Percentiles rank a stretch among this genome's conserved stretches.
phyloP scores from a whole-genome alignment of 2,888 invertebrate genomes.

The Andrena fulva region DNA sequence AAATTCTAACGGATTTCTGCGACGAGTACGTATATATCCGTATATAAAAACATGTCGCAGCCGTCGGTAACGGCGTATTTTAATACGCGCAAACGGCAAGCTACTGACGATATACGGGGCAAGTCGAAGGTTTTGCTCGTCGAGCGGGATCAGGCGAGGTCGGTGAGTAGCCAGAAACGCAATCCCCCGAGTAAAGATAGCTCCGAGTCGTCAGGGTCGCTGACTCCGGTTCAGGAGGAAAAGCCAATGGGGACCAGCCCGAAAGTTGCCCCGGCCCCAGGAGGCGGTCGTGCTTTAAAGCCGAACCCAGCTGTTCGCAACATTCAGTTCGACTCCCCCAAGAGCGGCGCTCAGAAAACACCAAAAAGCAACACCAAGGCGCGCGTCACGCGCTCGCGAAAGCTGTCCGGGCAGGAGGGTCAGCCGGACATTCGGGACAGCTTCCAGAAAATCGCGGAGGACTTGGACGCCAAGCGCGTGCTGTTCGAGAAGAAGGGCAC shows the following conservation, averaged over 20 bases:
- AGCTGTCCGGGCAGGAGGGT: slow-evolving; percentile 70
- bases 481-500: slow-evolving; percentile 80
- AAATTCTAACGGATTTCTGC: slow-evolving; percentile 49
- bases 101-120: slow-evolving; percentile 88
- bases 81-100: slow-evolving; percentile 91
- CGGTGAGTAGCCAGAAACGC: slow-evolving; percentile 46
- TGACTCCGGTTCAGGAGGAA: slow-evolving; percentile 60
- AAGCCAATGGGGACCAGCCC: slow-evolving; percentile 59
- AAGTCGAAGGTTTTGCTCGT: slow-evolving; percentile 84
- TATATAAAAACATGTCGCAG: slow-evolving; percentile 89
- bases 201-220: slow-evolving; percentile 24
- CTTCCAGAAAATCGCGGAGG: slow-evolving; percentile 73
- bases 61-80: slow-evolving; percentile 91
- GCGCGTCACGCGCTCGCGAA: slow-evolving; percentile 64
- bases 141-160: slow-evolving; percentile 80
- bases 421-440: slow-evolving; percentile 81
- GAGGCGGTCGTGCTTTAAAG: slow-evolving; percentile 51
- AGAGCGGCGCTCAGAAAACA: slow-evolving; percentile 63
- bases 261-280: slow-evolving; percentile 59
- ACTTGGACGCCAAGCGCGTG: slow-evolving; percentile 71
- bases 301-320: slow-evolving; percentile 71
- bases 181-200: slow-evolving; percentile 23
- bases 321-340: slow-evolving; percentile 76
- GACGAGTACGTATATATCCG: slow-evolving; percentile 43
- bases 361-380: slow-evolving; percentile 55